phyloP scores from a whole-genome alignment of 2,113 vertebrate species.

The Gadus macrocephalus region DNA sequence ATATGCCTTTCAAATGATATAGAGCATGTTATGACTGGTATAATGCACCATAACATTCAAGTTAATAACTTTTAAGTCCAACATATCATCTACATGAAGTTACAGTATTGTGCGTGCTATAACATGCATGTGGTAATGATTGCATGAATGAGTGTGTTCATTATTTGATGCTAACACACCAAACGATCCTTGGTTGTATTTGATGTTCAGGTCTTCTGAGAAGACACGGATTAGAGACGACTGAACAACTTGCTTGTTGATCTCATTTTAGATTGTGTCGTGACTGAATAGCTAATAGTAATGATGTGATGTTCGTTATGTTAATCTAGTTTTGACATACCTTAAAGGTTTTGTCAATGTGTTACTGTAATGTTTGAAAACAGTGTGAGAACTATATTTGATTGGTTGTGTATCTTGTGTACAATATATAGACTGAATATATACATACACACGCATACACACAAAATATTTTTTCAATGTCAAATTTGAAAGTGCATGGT shows the following conservation, averaged over 20 bases:
- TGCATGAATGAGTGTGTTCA: not conserved
- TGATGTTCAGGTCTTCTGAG: not conserved
- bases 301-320: too few relatives aligned
- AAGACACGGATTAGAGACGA: not conserved
- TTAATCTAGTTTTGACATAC: too few relatives aligned
- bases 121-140: not conserved
- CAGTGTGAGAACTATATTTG: too few relatives aligned
- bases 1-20: not conserved
- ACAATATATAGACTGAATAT: conserved; percentile 35
- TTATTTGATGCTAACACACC: too few relatives aligned
- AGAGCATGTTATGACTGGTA: not conserved
- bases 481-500: conserved; percentile 54
- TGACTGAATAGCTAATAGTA: too few relatives aligned
- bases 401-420: conserved; percentile 21
- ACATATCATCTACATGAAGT: not conserved
- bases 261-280: not conserved
- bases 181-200: too few relatives aligned
- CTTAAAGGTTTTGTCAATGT: too few relatives aligned
- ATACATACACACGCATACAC: conserved; percentile 34
- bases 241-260: conserved; percentile 1
- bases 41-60: too few relatives aligned
- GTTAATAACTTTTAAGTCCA: too few relatives aligned
- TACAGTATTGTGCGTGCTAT: not conserved
- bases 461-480: conserved; percentile 38
- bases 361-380: too few relatives aligned